phyloP scores from a whole-genome alignment of 2,797 vertebrate genomes.

The Sebastes iracundus region DNA sequence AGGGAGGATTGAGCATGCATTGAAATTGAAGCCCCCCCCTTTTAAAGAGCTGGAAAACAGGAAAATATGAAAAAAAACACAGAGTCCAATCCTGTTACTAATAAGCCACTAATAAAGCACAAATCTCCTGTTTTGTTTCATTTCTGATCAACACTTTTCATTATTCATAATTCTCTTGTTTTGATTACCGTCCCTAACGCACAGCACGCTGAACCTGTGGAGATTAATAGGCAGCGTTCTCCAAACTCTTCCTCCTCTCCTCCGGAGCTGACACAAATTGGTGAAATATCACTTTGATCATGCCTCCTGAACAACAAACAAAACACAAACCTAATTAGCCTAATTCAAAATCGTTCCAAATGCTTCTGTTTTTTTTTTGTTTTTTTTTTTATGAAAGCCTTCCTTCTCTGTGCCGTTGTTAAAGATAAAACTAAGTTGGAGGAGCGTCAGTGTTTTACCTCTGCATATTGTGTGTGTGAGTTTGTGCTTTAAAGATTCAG shows the following conservation, averaged over 20 bases:
- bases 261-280: constrained; percentile 80
- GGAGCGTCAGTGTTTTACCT: constrained; percentile 22
- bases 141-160: constrained; percentile 79
- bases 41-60: constrained; percentile 27
- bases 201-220: constrained; percentile 69
- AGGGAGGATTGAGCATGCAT: constrained; percentile 34
- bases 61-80: background rate
- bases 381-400: constrained; percentile 59
- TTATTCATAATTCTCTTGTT: constrained; percentile 81
- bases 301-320: constrained; percentile 81
- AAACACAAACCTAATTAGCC: constrained; percentile 84
- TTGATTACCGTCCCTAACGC: constrained; percentile 77
- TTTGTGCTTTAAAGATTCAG: background rate
- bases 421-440: constrained; percentile 61
- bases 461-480: background rate
- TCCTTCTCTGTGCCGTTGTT: constrained; percentile 47
- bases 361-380: constrained; percentile 63
- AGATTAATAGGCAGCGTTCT: constrained; percentile 79
- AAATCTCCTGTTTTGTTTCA: constrained; percentile 72
- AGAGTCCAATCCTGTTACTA: constrained; percentile 62
- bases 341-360: constrained; percentile 81
- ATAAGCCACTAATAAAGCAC: constrained; percentile 66
- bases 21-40: constrained; percentile 42
- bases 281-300: constrained; percentile 85
- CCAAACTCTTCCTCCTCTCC: constrained; percentile 74